phyloP scores from a whole-genome alignment of 2,888 invertebrate species.

The Chymomyza caudatula region DNA sequence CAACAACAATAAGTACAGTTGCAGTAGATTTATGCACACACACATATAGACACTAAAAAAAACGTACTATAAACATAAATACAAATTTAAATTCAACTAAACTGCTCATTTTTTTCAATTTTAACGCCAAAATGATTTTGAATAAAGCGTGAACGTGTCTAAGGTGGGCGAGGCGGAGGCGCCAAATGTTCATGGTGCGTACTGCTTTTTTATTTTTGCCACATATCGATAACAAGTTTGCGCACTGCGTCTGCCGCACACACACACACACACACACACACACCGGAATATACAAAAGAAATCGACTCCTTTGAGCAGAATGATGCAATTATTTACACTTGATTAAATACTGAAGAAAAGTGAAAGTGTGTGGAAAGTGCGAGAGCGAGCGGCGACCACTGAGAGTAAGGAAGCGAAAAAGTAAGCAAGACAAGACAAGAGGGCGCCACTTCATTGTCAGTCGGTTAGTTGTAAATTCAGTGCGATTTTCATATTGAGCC shows the following conservation, averaged over 20 bases:
- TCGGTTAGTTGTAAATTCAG: background rate
- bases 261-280: background rate
- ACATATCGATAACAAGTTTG: conserved; percentile 31
- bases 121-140: conserved; percentile 44
- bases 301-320: conserved; percentile 68
- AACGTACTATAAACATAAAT: background rate
- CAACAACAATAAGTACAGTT: background rate
- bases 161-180: background rate
- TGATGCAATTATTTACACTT: conserved; percentile 71
- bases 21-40: conserved; percentile 3
- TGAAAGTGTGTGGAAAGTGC: conserved; percentile 60
- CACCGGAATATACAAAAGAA: conserved; percentile 51
- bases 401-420: conserved; percentile 3
- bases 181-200: background rate
- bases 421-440: conserved; percentile 3
- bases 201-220: conserved; percentile 12
- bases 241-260: background rate
- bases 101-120: conserved; percentile 29
- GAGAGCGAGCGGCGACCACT: background rate
- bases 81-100: conserved; percentile 15
- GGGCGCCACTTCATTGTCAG: conserved; percentile 10
- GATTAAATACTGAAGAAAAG: conserved; percentile 70
- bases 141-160: conserved; percentile 13
- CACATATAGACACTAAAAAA: conserved; percentile 17
- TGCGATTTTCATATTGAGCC: conserved; percentile 46